phyloP scores from a whole-genome alignment of 2,888 invertebrate species.

The Sesia bembeciformis region DNA sequence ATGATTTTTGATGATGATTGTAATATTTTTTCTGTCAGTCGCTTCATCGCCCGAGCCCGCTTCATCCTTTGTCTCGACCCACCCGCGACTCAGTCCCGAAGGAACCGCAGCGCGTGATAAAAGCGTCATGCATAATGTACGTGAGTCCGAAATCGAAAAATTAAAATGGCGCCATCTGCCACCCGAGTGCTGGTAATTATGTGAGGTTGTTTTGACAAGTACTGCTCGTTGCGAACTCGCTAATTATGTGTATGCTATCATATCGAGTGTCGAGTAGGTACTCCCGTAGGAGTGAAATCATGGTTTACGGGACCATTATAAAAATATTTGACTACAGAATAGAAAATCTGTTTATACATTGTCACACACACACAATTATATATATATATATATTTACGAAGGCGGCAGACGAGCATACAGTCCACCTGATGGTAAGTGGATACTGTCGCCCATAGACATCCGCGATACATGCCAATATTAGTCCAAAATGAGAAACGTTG shows the following conservation, averaged over 20 bases:
- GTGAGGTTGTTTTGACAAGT: constrained; percentile 34
- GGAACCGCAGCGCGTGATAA: constrained; percentile 68
- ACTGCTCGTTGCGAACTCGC: constrained; percentile 36
- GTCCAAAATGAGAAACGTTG: too few species aligned
- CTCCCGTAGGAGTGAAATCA: too few species aligned
- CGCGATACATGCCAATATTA: too few species aligned
- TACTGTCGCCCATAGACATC: too few species aligned
- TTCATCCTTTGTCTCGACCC: constrained; percentile 8
- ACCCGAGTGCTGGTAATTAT: constrained; percentile 25
- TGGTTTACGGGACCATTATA: too few species aligned
- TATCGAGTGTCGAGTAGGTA: neutral
- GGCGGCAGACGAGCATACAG: too few species aligned
- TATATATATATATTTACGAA: too few species aligned
- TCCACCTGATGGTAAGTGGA: too few species aligned
- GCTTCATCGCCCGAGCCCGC: neutral
- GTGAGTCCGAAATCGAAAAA: constrained; percentile 71
- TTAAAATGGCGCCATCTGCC: constrained; percentile 69
- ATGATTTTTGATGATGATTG: too few species aligned
- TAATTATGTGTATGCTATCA: constrained; percentile 32
- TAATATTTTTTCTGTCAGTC: neutral
- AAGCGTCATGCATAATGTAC: constrained; percentile 71
- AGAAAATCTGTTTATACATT: too few species aligned
- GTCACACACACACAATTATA: too few species aligned
- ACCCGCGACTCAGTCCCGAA: constrained; percentile 43
- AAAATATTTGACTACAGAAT: too few species aligned